Conservation (phyloP, 2,113 vertebrate genomes). For the Archilochus colubris region DNA sequence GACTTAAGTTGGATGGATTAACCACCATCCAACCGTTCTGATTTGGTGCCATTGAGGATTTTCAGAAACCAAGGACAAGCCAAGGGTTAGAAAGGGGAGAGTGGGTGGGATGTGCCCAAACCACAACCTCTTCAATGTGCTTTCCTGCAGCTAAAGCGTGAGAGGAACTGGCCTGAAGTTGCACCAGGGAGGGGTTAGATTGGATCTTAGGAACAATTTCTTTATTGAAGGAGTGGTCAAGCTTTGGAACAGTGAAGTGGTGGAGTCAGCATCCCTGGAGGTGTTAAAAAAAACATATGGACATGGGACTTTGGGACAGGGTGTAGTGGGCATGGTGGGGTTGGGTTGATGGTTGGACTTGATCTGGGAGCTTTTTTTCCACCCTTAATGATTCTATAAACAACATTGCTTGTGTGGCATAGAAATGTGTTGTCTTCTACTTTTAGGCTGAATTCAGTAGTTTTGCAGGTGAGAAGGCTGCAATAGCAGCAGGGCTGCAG, state of each 20-base stretch:
- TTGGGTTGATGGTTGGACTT: no score
- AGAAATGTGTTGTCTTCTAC: fast-evolving
- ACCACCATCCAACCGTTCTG: background rate
- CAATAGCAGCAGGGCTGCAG: fast-evolving
- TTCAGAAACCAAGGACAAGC: background rate
- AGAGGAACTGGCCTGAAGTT: no score
- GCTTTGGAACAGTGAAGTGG: no score
- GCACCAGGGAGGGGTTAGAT: no score
- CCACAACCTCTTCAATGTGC: fast-evolving
- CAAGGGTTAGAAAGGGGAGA: background rate
- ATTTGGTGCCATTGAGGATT: background rate
- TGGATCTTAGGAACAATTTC: no score
- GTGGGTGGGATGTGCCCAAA: background rate
- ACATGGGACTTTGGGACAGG: no score
- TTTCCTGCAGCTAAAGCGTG: background rate
- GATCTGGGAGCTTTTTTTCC: no score
- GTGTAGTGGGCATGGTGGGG: no score
- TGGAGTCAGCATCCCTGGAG: no score
- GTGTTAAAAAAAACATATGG: no score
- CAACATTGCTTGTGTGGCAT: fast-evolving
- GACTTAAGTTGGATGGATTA: background rate
- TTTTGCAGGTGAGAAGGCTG: fast-evolving
- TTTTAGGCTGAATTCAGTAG: background rate
- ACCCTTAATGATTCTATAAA: no score
- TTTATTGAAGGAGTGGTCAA: no score